Evolutionary conservation across 2,113 vertebrate species (phyloP).

Genomic region (Cricetomys ansorgei): DNA sequence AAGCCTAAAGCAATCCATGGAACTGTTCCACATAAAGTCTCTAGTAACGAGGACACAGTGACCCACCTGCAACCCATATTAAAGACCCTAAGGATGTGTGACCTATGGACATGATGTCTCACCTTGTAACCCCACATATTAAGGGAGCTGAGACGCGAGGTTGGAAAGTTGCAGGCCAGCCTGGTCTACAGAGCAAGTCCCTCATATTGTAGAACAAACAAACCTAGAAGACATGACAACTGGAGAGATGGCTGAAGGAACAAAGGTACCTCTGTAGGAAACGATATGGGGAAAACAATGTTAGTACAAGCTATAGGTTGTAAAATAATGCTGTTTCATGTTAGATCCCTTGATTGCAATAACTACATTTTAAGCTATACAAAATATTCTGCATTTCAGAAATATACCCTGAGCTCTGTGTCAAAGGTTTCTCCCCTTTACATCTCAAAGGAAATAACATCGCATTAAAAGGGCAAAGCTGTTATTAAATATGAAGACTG

Average conservation of each 20-base stretch:
- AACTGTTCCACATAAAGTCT: neutral
- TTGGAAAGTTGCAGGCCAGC: neutral
- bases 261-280: slow-evolving; percentile 9
- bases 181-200: neutral
- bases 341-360: slow-evolving; percentile 22
- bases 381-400: slow-evolving; percentile 11
- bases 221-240: neutral
- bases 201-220: neutral
- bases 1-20: neutral
- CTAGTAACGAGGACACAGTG: too few species aligned
- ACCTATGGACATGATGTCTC: neutral
- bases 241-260: neutral
- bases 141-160: neutral
- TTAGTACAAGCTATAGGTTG: neutral
- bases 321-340: neutral
- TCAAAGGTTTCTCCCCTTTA: neutral
- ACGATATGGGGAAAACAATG: neutral
- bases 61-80: neutral
- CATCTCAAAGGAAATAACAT: neutral
- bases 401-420: neutral
- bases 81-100: neutral
- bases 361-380: neutral
- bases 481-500: neutral
- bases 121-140: neutral
- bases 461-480: neutral